Evolutionary conservation across 2,113 vertebrate species (phyloP), one percentile per base, ranked within the genome.

Genomic region (Pavo muticus): DNA sequence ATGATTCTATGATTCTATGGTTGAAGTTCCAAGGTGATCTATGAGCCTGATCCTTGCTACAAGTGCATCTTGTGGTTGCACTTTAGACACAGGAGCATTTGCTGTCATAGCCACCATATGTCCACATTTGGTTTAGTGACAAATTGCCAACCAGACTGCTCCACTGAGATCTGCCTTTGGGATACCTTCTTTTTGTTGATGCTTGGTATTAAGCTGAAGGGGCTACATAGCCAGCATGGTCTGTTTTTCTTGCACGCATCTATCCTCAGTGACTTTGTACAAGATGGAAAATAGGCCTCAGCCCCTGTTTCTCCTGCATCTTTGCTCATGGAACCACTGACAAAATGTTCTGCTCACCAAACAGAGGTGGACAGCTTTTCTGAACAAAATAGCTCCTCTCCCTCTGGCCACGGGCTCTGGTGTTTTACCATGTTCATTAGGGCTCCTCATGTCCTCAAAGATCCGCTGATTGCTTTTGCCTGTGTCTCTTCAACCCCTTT

Each of bases 101-200:
- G 24, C 56, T 88, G 48, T 59, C 16, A 8, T 0, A 0, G 13
- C 3, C 8, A 5, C 24, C 27, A 25, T 9, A 1, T 32, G 45
- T 12, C 44, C 23, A 40, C 7, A 1, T 25, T 23, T 23, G n/a
- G 19, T 67, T 69, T 73, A 27, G 29, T 42, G 48, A 7, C 14
- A 54, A 9, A 15, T 56, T 29, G 23, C 39, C n/a, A 77, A 7
- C 32, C 48, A 61, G 44, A 32, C 16, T 50, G 42, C 30, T 57
- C 16, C 8, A 6, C 42, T 29, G 56, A 14, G 42, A 35, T 11
- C 61, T 20, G 39, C 35, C 29, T 44, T 45, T 3, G 5, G 44
- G 10, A 2, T 87, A 27, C 68, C 52, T 40, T 80, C 25, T 54
- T 42, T 47, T 59, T 40, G 60, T 42, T 74, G 14, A 1, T 1